A percentile compares a stretch with the other conserved stretches of the same genome.
phyloP scores from a whole-genome alignment of 2,113 vertebrate genomes.

The Chaenogobius annularis region DNA sequence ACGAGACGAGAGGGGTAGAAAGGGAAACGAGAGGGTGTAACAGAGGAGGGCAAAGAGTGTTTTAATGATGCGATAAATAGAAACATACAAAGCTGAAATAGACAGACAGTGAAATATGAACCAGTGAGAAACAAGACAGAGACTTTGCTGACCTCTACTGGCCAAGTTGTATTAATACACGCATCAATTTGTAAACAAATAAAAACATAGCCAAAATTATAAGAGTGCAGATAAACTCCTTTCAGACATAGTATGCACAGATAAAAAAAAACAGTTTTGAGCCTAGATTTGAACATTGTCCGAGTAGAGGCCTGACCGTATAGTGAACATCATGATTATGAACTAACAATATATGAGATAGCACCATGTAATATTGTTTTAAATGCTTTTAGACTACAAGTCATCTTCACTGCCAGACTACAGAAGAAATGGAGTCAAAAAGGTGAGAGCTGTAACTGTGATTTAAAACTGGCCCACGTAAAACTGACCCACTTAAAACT shows the following conservation, averaged over 20 bases:
- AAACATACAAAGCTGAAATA: background rate
- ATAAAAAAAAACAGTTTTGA: too few relatives aligned
- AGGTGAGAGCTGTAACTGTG: slow-evolving; percentile 76
- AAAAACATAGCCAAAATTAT: too few relatives aligned
- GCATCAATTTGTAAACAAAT: background rate
- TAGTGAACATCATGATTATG: background rate
- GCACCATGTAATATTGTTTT: background rate
- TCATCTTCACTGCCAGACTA: slow-evolving; percentile 92
- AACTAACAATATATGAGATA: background rate
- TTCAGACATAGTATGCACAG: too few relatives aligned
- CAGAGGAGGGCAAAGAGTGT: background rate
- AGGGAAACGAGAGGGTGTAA: background rate
- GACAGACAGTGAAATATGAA: background rate
- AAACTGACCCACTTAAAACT: too few relatives aligned
- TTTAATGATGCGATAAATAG: background rate
- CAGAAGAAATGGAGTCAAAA: slow-evolving; percentile 85
- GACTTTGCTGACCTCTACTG: slow-evolving; percentile 56
- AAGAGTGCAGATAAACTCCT: too few relatives aligned
- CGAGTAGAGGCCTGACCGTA: too few relatives aligned
- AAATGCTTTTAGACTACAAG: slow-evolving; percentile 83
- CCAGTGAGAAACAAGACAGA: background rate
- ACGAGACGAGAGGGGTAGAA: slow-evolving; percentile 16
- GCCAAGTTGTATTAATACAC: slow-evolving; percentile 19
- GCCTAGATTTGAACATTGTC: too few relatives aligned
- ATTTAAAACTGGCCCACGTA: too few relatives aligned